Percentiles rank a stretch among this genome's conserved stretches.
Evolutionary conservation across 2,888 invertebrate genomes (phyloP).

Genomic region (Eurytoma californica): DNA sequence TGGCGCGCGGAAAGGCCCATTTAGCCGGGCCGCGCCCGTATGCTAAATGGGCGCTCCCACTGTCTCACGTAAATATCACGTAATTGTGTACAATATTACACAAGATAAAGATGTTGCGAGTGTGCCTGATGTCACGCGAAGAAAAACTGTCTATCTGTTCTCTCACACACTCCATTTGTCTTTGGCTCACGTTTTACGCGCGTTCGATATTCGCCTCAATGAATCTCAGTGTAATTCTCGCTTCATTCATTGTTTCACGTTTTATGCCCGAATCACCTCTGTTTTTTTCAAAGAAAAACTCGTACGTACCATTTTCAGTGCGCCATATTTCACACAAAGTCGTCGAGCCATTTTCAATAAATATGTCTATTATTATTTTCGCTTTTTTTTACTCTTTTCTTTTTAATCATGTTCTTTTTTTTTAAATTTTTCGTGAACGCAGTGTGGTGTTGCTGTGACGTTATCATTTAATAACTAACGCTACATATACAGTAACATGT

Average conservation of each 20-base stretch:
- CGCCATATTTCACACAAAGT: constrained; percentile 52
- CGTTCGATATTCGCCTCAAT: constrained; percentile 37
- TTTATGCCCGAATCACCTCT: constrained; percentile 15
- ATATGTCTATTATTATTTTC: constrained; percentile 50
- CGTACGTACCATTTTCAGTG: constrained; percentile 14
- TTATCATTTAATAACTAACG: constrained; percentile 62
- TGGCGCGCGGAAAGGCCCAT: constrained; percentile 42
- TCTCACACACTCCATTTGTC: constrained; percentile 38
- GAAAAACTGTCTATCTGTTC: constrained; percentile 40
- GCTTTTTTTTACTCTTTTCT: constrained; percentile 54
- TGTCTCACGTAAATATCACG: no score
- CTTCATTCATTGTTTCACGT: constrained; percentile 49
- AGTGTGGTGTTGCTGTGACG: constrained; percentile 72
- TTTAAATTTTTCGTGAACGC: constrained; percentile 62
- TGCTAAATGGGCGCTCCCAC: no score
- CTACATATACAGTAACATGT: constrained; percentile 63
- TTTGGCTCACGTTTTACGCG: constrained; percentile 48
- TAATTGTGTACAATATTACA: neutral
- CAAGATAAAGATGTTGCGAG: constrained; percentile 28
- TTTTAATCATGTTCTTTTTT: constrained; percentile 20
- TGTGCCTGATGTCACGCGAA: constrained; percentile 51
- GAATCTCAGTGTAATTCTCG: constrained; percentile 41
- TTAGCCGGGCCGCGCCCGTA: constrained; percentile 26
- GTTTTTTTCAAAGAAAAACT: constrained; percentile 7
- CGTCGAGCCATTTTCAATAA: constrained; percentile 21